Conservation (phyloP, 2,113 vertebrate species). For the Hyperopisus bebe region DNA sequence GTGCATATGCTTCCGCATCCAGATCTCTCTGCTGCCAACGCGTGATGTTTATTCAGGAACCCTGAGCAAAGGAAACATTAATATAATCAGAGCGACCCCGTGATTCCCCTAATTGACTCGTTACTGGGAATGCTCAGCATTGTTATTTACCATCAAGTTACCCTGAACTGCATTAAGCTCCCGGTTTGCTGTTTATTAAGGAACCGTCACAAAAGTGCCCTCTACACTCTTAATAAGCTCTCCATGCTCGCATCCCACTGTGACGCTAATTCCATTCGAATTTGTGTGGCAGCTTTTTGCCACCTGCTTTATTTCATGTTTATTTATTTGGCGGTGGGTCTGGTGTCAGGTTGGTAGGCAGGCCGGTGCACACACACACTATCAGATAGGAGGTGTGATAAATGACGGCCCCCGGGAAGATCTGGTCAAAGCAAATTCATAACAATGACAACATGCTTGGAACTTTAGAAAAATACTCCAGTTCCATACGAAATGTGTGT, state of each 20-base stretch:
- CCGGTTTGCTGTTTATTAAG: conserved; percentile 48
- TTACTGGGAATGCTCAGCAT: conserved; percentile 11
- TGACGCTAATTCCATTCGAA: conserved; percentile 39
- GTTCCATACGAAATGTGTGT: background rate
- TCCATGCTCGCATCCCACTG: background rate
- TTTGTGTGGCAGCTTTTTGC: conserved; percentile 26
- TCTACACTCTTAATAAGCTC: conserved; percentile 26
- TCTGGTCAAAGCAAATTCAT: conserved; percentile 53
- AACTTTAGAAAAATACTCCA: conserved; percentile 17
- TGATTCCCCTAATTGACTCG: conserved; percentile 25
- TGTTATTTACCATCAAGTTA: conserved; percentile 16
- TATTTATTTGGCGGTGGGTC: conserved; percentile 54
- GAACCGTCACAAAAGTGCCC: conserved; percentile 40
- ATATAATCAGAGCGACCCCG: background rate
- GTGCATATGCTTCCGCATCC: background rate
- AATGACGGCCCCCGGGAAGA: conserved; percentile 58
- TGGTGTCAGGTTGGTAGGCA: conserved; percentile 55
- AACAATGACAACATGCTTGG: conserved; percentile 43
- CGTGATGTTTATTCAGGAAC: background rate
- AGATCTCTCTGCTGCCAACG: background rate
- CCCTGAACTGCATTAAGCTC: conserved; percentile 19
- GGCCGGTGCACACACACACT: conserved; percentile 51
- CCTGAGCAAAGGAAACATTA: background rate
- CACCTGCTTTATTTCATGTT: conserved; percentile 44
- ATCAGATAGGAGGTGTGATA: conserved; percentile 59